These are phyloP conservation scores for Eretmochelys imbricata DNA, from an alignment of 2,113 vertebrate genomes.

Conservation along the genomic window DNA sequence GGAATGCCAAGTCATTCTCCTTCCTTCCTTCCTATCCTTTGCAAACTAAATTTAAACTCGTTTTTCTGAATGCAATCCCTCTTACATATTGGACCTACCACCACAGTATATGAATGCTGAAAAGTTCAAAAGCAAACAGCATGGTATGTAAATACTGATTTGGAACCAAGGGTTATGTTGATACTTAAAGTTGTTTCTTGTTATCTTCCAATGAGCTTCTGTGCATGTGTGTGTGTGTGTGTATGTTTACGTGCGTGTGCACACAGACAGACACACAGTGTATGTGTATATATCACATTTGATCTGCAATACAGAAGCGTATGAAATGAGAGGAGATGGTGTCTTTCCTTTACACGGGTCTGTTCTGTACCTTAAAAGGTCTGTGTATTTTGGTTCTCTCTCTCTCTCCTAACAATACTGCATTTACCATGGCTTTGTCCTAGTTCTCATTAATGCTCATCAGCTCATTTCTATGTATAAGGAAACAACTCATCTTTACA, in stretches of 20 bases:
- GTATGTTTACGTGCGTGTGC: too few relatives aligned
- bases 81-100: background rate
- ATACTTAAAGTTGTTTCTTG: background rate
- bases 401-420: background rate
- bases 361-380: background rate
- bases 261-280: background rate
- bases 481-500: background rate
- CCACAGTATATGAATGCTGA: background rate
- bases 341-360: background rate
- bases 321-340: background rate
- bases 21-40: accelerated
- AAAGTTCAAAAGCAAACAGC: background rate
- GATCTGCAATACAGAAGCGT: background rate
- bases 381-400: background rate
- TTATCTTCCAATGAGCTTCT: background rate
- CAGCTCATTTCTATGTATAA: background rate
- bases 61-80: background rate
- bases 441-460: background rate
- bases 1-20: background rate
- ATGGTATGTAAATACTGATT: background rate
- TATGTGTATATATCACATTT: background rate
- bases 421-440: background rate
- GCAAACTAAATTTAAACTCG: background rate
- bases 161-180: background rate
- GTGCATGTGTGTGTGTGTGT: background rate